Evolutionary conservation across 2,797 vertebrate genomes (phyloP).

Genomic region (Pygocentrus nattereri): DNA sequence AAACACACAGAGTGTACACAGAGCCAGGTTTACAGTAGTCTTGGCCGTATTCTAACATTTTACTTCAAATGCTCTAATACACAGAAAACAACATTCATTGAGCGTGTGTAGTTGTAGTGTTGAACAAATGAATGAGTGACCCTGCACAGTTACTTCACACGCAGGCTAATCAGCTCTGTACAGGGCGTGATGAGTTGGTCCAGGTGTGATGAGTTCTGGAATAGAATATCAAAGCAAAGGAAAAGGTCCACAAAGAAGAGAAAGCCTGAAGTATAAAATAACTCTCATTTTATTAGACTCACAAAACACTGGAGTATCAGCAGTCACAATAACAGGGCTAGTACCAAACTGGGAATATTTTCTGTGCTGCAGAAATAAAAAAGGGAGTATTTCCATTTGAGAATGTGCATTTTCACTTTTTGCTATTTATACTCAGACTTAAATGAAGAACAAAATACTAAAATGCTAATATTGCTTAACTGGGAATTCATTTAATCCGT

Average conservation of each 20-base stretch:
- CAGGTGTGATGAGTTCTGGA: not conserved
- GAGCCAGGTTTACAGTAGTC: too few species aligned
- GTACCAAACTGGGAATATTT: not conserved
- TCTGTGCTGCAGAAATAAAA: not conserved
- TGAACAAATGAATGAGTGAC: not conserved
- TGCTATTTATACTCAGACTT: not conserved
- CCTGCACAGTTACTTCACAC: not conserved
- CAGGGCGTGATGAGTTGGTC: too few species aligned
- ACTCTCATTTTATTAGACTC: not conserved
- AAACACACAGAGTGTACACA: too few species aligned
- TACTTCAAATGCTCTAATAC: too few species aligned
- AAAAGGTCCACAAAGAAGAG: not conserved
- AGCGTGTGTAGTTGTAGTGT: not conserved
- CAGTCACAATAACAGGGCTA: conserved; percentile 5
- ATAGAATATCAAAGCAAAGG: not conserved
- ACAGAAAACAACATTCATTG: not conserved
- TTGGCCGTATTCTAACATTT: too few species aligned
- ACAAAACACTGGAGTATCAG: not conserved
- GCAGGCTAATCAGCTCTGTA: not conserved
- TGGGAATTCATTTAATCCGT: not conserved
- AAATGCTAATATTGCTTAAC: not conserved
- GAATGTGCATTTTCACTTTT: not conserved
- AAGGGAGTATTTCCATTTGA: not conserved
- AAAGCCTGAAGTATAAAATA: not conserved
- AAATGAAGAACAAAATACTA: not conserved